These are phyloP conservation scores for Catamblyrhynchus diadema DNA, from an alignment of 2,797 vertebrate genomes.

Conservation along the genomic window DNA sequence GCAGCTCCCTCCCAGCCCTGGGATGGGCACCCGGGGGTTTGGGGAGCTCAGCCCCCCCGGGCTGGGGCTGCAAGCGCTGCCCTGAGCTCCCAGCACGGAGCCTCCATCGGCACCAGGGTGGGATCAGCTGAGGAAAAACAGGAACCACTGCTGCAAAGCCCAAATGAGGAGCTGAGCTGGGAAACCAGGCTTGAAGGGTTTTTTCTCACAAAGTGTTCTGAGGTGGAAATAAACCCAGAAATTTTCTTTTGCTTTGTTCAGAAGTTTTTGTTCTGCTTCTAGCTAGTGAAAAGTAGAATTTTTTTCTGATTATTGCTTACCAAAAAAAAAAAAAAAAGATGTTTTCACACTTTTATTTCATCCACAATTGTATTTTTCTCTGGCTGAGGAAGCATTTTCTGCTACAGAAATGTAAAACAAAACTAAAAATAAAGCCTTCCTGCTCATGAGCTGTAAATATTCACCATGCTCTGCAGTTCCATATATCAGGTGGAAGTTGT, in stretches of 20 bases:
- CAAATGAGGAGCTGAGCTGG: background rate
- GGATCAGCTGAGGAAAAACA: background rate
- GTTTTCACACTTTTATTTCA: background rate
- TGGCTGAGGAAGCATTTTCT: background rate
- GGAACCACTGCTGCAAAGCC: background rate
- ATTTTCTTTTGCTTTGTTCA: background rate
- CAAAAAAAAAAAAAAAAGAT: background rate
- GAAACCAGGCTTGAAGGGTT: background rate
- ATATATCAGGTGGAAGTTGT: background rate
- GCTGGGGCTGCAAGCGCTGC: background rate
- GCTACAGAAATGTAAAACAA: background rate
- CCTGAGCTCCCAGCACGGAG: accelerated
- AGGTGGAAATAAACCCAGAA: background rate
- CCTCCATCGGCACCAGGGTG: background rate
- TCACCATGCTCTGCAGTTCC: background rate
- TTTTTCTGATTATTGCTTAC: background rate
- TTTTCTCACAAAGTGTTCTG: background rate
- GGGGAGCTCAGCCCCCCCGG: background rate
- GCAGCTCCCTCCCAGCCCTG: background rate
- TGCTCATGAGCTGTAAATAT: background rate
- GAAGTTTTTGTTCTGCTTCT: background rate
- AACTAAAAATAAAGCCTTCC: background rate
- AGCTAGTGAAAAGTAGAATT: background rate
- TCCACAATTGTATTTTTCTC: background rate
- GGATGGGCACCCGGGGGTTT: accelerated